Base-by-base conservation (phyloP, 2,888 invertebrate genomes). In the Psococerastis gibbosa region DNA sequence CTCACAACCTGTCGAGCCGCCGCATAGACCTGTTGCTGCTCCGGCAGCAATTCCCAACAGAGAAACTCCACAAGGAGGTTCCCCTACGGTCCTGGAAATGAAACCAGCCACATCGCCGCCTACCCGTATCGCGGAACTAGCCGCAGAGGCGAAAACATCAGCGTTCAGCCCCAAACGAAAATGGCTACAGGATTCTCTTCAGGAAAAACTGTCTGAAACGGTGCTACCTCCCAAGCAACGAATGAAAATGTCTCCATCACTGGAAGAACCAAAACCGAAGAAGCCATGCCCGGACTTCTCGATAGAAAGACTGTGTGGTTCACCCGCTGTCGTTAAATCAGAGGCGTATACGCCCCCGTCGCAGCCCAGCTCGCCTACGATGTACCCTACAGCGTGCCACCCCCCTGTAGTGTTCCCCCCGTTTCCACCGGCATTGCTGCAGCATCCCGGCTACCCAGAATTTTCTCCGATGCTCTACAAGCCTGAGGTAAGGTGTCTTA, bases 1-100 rank as follows among this genome's bases (percentile, higher is more conserved):
- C n/a, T n/a, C 44, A 11, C 34, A 44, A 38, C 35, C 44, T 35
- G 31, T 16, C 9, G 43, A 35, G 32, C 38, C 22, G 35, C 16
- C 42, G 16, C 32, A 42, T 35, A 34, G 35, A 20, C 27, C 42
- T 13, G 32, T 34, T 2, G 11, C 44, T 20, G 13, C n/a, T n/a
- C n/a, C n/a, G n/a, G n/a, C n/a, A n/a, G n/a, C n/a, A n/a, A n/a
- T n/a, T n/a, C n/a, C n/a, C n/a, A n/a, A n/a, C n/a, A n/a, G n/a
- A n/a, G n/a, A n/a, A n/a, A n/a, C n/a, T n/a, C n/a, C n/a, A n/a
- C n/a, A n/a, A n/a, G n/a, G n/a, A n/a, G n/a, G n/a, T n/a, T n/a
- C n/a, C n/a, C n/a, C n/a, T n/a, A n/a, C n/a, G n/a, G n/a, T n/a
- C n/a, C n/a, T n/a, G n/a, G n/a, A n/a, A n/a, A n/a, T n/a, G n/a